Percentiles rank a stretch among this genome's conserved stretches.
These are phyloP conservation scores for Lagodon rhomboides DNA, from an alignment of 2,797 vertebrate species.

Conservation along the genomic window DNA sequence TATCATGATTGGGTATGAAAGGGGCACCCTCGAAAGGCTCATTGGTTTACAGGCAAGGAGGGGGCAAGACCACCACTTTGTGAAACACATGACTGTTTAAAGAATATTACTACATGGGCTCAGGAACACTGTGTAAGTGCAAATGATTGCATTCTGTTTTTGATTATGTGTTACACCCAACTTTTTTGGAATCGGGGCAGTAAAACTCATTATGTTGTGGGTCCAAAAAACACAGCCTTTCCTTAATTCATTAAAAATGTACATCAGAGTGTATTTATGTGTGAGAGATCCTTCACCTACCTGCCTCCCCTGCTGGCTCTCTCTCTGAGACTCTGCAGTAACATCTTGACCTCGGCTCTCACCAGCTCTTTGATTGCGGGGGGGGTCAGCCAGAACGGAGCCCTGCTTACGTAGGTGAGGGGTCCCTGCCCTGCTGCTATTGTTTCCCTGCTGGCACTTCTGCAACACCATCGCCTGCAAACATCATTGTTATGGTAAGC, in stretches of 20 bases:
- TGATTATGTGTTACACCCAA: no score
- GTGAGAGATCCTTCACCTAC: slow-evolving; percentile 50
- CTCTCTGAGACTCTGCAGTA: slow-evolving; percentile 68
- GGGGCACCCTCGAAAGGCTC: no score
- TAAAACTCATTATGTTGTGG: not conserved
- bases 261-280: not conserved
- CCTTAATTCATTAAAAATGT: not conserved
- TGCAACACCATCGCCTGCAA: slow-evolving; percentile 68
- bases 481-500: slow-evolving; percentile 1
- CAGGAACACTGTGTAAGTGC: no score
- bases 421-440: slow-evolving; percentile 26
- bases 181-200: no score
- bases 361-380: slow-evolving; percentile 77
- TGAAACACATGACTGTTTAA: no score
- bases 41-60: no score
- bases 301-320: slow-evolving; percentile 47
- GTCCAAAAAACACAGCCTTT: not conserved
- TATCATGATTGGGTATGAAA: no score
- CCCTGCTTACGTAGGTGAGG: not conserved
- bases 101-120: no score
- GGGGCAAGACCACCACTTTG: no score
- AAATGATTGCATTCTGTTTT: no score
- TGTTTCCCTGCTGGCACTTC: slow-evolving; percentile 26
- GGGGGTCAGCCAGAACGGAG: slow-evolving; percentile 66
- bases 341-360: slow-evolving; percentile 76